These are phyloP conservation scores for Zaprionus nigranus DNA, from an alignment of 1,140 invertebrate species.

Conservation along the genomic window DNA sequence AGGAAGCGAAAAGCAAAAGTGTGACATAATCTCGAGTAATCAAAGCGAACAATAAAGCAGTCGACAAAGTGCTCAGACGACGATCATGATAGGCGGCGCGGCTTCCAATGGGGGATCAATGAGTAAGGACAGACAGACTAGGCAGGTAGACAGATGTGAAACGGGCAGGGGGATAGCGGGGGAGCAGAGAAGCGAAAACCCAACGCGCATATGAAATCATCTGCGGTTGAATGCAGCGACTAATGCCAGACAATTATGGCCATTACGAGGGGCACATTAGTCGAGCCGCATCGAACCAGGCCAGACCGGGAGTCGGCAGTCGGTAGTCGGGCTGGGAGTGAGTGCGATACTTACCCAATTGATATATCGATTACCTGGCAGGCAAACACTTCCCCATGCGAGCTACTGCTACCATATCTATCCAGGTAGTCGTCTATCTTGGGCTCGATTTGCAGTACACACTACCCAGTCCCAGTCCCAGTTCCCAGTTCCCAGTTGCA, in stretches of 20 bases:
- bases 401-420: neutral
- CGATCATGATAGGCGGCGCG: neutral
- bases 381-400: constrained; percentile 40
- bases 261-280: constrained; percentile 53
- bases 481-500: constrained; percentile 30
- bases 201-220: constrained; percentile 45
- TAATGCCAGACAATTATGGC: constrained; percentile 74
- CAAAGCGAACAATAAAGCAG: constrained; percentile 12
- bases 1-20: constrained; percentile 73
- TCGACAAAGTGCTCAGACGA: constrained; percentile 14
- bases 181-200: neutral
- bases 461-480: constrained; percentile 17
- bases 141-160: neutral
- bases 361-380: constrained; percentile 43
- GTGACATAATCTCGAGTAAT: constrained; percentile 67
- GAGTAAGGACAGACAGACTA: neutral
- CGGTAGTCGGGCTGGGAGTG: too few species aligned
- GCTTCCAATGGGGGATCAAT: constrained; percentile 16
- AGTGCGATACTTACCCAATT: constrained; percentile 3
- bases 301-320: neutral
- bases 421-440: neutral
- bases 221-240: constrained; percentile 74
- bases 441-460: neutral
- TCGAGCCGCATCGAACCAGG: neutral
- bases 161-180: too few species aligned